Base-by-base conservation (phyloP, 2,888 invertebrate species). In the Agriopis aurantiaria region DNA sequence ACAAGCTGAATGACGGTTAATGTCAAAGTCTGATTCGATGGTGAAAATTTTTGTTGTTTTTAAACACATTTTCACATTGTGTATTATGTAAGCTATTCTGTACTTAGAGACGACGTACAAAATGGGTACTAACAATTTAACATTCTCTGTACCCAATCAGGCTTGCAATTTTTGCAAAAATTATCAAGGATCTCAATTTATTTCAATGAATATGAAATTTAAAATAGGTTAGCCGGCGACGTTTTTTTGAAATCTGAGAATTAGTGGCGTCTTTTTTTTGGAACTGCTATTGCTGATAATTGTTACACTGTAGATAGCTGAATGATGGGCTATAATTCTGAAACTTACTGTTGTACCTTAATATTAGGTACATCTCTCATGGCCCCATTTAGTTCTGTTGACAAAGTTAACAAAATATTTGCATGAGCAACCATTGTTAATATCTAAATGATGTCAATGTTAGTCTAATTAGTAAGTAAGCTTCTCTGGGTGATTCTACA, bases 1-100 rank as follows among this genome's bases (percentile, higher is more conserved):
- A 17, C 64, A 72, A 71, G 40, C 46, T 74, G 68, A 68, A 60
- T 9, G 14, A 49, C 57, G 57, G 41, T 58, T 51, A 49, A 49
- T 55, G 46, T 46, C 46, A 58, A 12, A 33, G 58, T 58, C 58
- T 48, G 46, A 58, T 46, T 58, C 45, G 46, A 23, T 46, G 58
- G 23, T 12, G 58, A 33, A 46, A 7, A 58, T 23, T 55, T 52
- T 55, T 48, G 11, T 58, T 53, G 56, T 48, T 59, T 48, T 62
- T 17, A 9, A 46, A 48, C 48, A 68, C 58, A 59, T 41, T 64
- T 68, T 61, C 33, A 9, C 57, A 46, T 57, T 66, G 65, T 52
- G n/a, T 14, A 61, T 41, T n/a, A 49, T 61, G 52, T 52, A 45
- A 51, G 59, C n/a, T 56, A 11, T 17, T 48, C 33, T 55, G 12